These are phyloP conservation scores for Phortica okadai DNA, from an alignment of 2,888 invertebrate species.

Conservation along the genomic window DNA sequence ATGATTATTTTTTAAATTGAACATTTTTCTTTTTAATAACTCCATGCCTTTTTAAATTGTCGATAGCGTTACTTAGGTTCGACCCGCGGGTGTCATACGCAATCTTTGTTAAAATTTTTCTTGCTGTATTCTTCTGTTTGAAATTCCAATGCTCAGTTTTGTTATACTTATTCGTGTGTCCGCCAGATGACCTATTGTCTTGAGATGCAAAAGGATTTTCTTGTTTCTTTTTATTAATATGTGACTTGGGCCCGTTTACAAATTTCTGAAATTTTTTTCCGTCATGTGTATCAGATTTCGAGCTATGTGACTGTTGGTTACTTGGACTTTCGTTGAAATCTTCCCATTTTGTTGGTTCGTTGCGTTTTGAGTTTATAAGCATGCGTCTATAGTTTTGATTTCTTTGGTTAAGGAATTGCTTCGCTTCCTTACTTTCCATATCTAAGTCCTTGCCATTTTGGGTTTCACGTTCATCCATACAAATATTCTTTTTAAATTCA, in stretches of 20 bases:
- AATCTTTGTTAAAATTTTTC: slow-evolving; percentile 50
- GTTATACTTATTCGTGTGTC: not conserved
- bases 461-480: slow-evolving; percentile 57
- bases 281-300: not conserved
- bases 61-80: slow-evolving; percentile 38
- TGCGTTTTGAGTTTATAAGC: slow-evolving; percentile 61
- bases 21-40: slow-evolving; percentile 35
- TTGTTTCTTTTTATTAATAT: slow-evolving; percentile 5
- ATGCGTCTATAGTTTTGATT: slow-evolving; percentile 64
- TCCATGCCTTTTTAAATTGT: slow-evolving; percentile 44
- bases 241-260: not conserved
- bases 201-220: not conserved
- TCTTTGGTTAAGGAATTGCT: slow-evolving; percentile 55
- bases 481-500: slow-evolving; percentile 65
- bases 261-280: not conserved
- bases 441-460: slow-evolving; percentile 42
- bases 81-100: not conserved
- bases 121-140: slow-evolving; percentile 58
- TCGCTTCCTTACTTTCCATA: slow-evolving; percentile 53
- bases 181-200: too few species aligned
- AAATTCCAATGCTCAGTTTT: slow-evolving; percentile 41
- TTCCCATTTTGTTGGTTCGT: slow-evolving; percentile 66
- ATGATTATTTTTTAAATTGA: not conserved
- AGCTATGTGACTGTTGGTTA: not conserved
- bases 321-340: slow-evolving; percentile 54